Base-by-base conservation (phyloP, 1,140 invertebrate genomes). In the Penaeus vannamei region DNA sequence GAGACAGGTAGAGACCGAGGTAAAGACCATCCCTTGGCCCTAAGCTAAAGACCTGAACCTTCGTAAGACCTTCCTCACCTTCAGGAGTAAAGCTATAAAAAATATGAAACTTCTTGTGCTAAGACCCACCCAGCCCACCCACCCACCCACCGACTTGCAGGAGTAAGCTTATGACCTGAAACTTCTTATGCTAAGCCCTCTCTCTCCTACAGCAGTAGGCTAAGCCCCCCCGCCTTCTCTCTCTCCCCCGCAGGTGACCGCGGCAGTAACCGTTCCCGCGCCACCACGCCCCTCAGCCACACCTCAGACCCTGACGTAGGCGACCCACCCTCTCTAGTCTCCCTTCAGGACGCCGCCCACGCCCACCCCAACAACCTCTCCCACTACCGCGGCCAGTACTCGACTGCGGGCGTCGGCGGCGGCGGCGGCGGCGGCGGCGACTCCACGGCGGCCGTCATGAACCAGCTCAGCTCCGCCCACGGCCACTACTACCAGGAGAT, bases 231-330 rank as follows among this genome's bases (percentile, higher is more conserved):
- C 36, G 29, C 53, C 72, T 76, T 64, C 32, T 46, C 84, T 46
- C 46, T 61, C 46, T 62, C 82, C 46, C 82, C 87, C 29, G 32
- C 87, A 84, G 87, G 87, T 77, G 87, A 89, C 60, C 87, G 87
- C 23, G 72, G 66, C 46, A 89, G 87, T 66, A 89, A 89, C 82
- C 81, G 87, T 12, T 89, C 87, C 82, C 81, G 87, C 19, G 87
- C 87, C 82, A 89, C 87, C 69, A 90, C 88, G 22, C 88, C 88
- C 76, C 79, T 90, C 60, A 90, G 88, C 88, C 88, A 90, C 84
- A 69, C 84, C 77, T 85, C 88, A 20, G 84, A 85, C 26, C 84
- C 88, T n/a, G 88, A 90, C 59, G 77, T 82, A 42, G 88, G 83
- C 26, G 88, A 90, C 84, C 84, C 84, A 32, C 88, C 88, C 79